Conservation (phyloP, 2,888 invertebrate species). For the Apamea monoglypha region DNA sequence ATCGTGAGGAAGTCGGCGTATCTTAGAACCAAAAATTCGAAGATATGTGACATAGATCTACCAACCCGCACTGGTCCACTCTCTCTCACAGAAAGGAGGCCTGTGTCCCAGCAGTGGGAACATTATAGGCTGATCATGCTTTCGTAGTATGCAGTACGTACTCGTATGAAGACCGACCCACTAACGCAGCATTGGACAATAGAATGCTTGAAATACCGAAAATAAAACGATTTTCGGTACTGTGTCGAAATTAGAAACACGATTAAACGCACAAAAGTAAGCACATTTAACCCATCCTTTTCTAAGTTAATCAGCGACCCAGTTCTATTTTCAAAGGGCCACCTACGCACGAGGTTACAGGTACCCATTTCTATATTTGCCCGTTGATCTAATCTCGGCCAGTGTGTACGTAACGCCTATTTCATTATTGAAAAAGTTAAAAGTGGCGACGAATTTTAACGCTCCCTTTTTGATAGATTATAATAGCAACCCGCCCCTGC, state of each 20-base stretch:
- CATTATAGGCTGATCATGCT: too few species aligned
- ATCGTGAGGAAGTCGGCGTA: too few species aligned
- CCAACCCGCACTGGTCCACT: too few species aligned
- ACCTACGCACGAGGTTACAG: constrained; percentile 22
- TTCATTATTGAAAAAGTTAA: constrained; percentile 30
- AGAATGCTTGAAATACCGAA: not conserved
- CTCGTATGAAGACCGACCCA: not conserved
- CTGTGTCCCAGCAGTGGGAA: too few species aligned
- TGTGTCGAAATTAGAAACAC: not conserved
- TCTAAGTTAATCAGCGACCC: constrained; percentile 26
- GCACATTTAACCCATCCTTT: constrained; percentile 30
- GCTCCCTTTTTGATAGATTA: not conserved
- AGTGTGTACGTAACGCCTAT: constrained; percentile 14
- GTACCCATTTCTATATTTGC: constrained; percentile 46
- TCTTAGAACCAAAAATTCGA: too few species aligned
- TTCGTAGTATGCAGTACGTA: not conserved
- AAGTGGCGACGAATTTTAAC: constrained; percentile 10
- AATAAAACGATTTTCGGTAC: constrained; percentile 11
- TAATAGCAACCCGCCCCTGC: not conserved
- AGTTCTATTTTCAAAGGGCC: constrained; percentile 42
- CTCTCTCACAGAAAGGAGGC: too few species aligned
- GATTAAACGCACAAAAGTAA: not conserved
- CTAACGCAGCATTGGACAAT: not conserved
- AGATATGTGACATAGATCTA: too few species aligned
- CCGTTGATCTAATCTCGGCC: constrained; percentile 26